Evolutionary conservation across 2,113 vertebrate species (phyloP).

Genomic region (Condylura cristata): DNA sequence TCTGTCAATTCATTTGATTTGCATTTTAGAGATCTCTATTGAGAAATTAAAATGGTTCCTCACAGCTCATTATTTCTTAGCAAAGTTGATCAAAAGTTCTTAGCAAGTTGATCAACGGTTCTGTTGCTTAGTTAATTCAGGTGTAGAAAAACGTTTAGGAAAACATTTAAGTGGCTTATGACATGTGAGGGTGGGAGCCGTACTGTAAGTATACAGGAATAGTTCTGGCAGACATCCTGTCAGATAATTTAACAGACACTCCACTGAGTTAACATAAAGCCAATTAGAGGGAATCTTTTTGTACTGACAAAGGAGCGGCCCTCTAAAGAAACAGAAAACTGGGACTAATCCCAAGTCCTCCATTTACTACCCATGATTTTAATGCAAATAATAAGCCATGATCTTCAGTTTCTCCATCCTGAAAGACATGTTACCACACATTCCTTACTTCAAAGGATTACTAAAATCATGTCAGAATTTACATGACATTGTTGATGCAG

Average conservation of each 20-base stretch:
- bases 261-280: background rate
- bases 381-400: background rate
- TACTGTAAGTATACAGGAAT: background rate
- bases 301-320: background rate
- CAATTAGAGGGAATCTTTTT: background rate
- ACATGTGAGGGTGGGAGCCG: background rate
- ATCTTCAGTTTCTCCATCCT: background rate
- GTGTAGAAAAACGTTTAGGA: constrained; percentile 47
- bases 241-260: background rate
- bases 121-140: constrained; percentile 38
- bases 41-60: constrained; percentile 72
- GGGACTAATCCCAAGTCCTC: background rate
- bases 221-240: constrained; percentile 26
- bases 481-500: background rate
- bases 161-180: constrained; percentile 41
- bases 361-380: background rate
- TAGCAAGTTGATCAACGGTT: constrained; percentile 74
- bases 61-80: constrained; percentile 72
- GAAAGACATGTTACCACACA: background rate
- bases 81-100: constrained; percentile 73
- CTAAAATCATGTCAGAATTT: background rate
- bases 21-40: constrained; percentile 80
- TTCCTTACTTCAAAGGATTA: background rate
- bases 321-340: background rate
- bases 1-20: constrained; percentile 83